phyloP scores from a whole-genome alignment of 2,113 vertebrate species.

The Microcebus jonahi region DNA sequence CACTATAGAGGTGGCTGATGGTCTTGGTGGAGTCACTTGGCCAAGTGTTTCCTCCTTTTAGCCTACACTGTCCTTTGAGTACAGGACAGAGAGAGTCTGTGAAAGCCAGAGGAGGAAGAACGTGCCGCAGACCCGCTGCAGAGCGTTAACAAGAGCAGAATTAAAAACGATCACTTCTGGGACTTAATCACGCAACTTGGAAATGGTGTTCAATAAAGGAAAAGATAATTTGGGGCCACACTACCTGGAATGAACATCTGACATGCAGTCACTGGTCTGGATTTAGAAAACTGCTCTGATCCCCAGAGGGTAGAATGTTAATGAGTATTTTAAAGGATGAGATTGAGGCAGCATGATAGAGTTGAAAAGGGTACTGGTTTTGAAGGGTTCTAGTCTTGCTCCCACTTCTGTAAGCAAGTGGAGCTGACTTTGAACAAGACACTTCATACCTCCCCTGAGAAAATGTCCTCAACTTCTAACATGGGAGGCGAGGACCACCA shows the following conservation, averaged over 20 bases:
- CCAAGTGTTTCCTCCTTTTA: not conserved
- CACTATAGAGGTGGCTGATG: not conserved
- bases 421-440: not conserved
- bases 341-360: not conserved
- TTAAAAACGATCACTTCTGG: constrained; percentile 63
- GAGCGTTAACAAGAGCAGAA: constrained; percentile 60
- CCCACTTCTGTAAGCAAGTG: not conserved
- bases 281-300: constrained; percentile 69
- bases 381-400: not conserved
- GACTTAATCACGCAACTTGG: constrained; percentile 57
- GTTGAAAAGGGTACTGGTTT: not conserved
- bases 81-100: not conserved
- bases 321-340: constrained; percentile 66
- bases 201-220: constrained; percentile 68
- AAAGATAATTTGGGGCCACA: constrained; percentile 71
- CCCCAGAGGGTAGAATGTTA: constrained; percentile 60
- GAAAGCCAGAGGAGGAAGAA: not conserved
- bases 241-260: constrained; percentile 53
- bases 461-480: not conserved
- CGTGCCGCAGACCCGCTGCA: not conserved
- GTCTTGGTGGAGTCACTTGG: not conserved
- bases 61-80: not conserved
- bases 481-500: not conserved
- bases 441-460: not conserved
- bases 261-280: constrained; percentile 43